Base-by-base conservation (phyloP, 2,113 vertebrate species). In the Narcine bancroftii region DNA sequence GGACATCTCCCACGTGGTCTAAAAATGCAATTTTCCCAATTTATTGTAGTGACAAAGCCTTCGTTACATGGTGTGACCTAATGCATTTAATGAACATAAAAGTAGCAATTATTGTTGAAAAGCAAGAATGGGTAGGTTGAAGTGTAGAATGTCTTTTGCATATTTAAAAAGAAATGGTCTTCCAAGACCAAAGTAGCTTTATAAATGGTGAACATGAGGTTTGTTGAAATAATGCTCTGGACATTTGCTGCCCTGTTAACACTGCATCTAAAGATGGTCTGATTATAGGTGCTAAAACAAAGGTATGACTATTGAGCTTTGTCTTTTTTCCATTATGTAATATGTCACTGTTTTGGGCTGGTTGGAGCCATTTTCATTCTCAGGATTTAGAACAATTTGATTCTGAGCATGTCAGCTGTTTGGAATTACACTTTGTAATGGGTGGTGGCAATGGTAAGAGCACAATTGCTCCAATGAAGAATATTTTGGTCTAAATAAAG, bases 141-240 rank as follows among this genome's bases (percentile, higher is more conserved):
- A 71, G 65, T 2, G 11, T 69, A 47, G 24, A 91, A 63, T 50
- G 53, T 87, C 53, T 87, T 69, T 66, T 19, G 19, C 33, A 83
- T 29, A 50, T 45, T 77, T 33, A 15, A n/a, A 53, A 83, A 83
- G 60, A 91, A 89, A 29, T 29, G 89, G 89, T 47, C 65, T 91
- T 71, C 47, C 15, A 91, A 69, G 89, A 42, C 65, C 89, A 91
- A 15, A 39, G 89, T 91, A 91, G 89, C 89, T 91, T 69, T 47
- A 69, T 69, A 45, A 77, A 69, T 29, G 85, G 89, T 91, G 89
- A 65, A 91, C 39, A 69, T n/a, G 53, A 87, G 53, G 89, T 6
- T 91, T 69, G 17, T 91, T 91, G 63, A 91, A 91, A 24, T 69
- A 66, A 91, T 45, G 24, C 11, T 91, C 29, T 53, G 21, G 36